These are phyloP conservation scores for Heterodera filipjevi DNA, from an alignment of 2,888 invertebrate species.

Conservation along the genomic window DNA sequence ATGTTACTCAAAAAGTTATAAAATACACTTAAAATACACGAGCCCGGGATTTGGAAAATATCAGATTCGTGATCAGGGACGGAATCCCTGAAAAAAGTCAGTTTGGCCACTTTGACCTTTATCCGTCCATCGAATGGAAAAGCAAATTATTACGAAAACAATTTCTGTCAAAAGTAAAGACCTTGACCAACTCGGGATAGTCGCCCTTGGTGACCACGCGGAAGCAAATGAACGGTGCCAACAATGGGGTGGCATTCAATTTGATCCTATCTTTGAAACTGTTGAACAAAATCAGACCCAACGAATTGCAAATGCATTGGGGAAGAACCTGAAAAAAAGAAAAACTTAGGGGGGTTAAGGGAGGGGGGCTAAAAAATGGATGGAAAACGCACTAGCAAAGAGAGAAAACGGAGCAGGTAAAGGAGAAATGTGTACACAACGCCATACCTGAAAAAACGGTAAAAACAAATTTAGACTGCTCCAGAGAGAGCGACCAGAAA, in stretches of 20 bases:
- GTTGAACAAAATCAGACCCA: slow-evolving; percentile 79
- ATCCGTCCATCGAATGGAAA: too few species aligned
- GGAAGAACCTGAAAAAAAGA: slow-evolving; percentile 50
- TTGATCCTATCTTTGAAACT: slow-evolving; percentile 89
- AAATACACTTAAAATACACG: too few species aligned
- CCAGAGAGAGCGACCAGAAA: too few species aligned
- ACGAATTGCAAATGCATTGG: slow-evolving; percentile 64
- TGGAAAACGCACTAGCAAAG: slow-evolving; percentile 52
- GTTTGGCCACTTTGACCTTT: too few species aligned
- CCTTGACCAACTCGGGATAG: slow-evolving; percentile 84
- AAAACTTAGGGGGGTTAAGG: too few species aligned
- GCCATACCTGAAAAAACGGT: slow-evolving; percentile 64
- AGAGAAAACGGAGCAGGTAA: slow-evolving; percentile 59
- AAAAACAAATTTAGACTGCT: too few species aligned
- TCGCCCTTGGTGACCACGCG: slow-evolving; percentile 91
- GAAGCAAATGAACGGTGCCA: slow-evolving; percentile 91
- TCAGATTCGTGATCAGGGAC: too few species aligned
- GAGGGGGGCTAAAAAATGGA: too few species aligned
- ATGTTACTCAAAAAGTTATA: too few species aligned
- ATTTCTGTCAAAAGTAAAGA: background rate
- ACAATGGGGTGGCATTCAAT: slow-evolving; percentile 73
- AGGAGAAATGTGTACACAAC: slow-evolving; percentile 54
- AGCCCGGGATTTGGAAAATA: too few species aligned
- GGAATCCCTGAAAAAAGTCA: too few species aligned
- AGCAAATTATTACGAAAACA: too few species aligned